Evolutionary conservation across 2,113 vertebrate genomes (phyloP).

Genomic region (Trichechus manatus): DNA sequence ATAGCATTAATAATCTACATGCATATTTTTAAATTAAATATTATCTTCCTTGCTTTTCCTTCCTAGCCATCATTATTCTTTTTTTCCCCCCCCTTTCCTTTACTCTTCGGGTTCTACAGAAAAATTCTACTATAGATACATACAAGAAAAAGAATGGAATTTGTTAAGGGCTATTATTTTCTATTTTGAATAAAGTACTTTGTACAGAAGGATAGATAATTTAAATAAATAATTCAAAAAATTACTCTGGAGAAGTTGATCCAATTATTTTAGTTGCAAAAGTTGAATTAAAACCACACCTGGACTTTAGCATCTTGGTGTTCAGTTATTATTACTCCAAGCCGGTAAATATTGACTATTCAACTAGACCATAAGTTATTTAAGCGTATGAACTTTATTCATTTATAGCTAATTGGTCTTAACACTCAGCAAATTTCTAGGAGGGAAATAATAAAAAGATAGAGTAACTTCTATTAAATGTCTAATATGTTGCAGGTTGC

Average conservation of each 20-base stretch:
- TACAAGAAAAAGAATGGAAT: neutral
- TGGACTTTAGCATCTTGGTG: conserved; percentile 4
- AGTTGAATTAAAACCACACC: conserved; percentile 13
- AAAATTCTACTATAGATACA: neutral
- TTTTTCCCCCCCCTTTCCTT: neutral
- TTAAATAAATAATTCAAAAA: neutral
- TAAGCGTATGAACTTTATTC: neutral
- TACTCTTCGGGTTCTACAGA: neutral
- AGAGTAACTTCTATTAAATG: neutral
- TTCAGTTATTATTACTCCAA: neutral
- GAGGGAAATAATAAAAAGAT: neutral
- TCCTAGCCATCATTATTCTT: neutral
- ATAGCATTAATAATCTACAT: neutral
- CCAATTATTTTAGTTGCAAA: conserved; percentile 35
- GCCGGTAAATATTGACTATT: neutral
- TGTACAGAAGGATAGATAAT: neutral
- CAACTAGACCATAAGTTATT: neutral
- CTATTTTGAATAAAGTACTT: neutral
- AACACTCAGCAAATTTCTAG: neutral
- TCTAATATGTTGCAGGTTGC: neutral
- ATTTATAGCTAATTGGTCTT: conserved; percentile 4
- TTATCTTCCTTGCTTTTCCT: neutral
- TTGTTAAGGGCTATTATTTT: neutral
- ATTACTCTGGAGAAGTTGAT: neutral
- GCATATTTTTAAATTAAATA: neutral